A percentile compares a stretch with the other conserved stretches of the same genome.
Conservation (phyloP, 2,797 vertebrate genomes). For the Typhlichthys eigenmanni region DNA sequence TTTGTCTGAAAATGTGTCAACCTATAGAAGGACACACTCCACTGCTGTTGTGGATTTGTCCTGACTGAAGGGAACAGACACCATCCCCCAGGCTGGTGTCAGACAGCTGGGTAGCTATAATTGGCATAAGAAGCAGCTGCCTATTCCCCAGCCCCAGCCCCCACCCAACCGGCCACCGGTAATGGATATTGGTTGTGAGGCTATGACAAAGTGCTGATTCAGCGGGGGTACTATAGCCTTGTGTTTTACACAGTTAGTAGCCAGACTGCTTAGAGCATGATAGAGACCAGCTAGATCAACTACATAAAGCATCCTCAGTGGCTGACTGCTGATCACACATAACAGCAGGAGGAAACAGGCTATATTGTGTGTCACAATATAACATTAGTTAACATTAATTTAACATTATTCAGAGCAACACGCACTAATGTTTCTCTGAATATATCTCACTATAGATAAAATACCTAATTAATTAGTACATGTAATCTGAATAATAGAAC, state of each 20-base stretch:
- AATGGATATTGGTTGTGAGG: slow-evolving; percentile 63
- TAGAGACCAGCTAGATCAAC: too few species aligned
- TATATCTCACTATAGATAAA: not conserved
- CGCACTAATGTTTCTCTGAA: too few species aligned
- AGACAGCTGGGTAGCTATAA: slow-evolving; percentile 38
- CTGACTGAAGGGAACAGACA: not conserved
- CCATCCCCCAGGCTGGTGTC: slow-evolving; percentile 18
- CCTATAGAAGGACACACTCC: slow-evolving; percentile 1
- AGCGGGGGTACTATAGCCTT: slow-evolving; percentile 37
- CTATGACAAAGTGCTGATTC: slow-evolving; percentile 44
- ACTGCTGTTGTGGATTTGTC: not conserved
- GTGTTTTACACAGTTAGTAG: slow-evolving; percentile 9
- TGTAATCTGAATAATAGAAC: too few species aligned
- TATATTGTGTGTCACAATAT: too few species aligned
- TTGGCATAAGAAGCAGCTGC: slow-evolving; percentile 45
- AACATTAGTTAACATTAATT: too few species aligned
- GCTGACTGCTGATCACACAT: too few species aligned
- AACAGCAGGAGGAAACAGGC: too few species aligned
- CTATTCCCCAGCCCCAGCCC: slow-evolving; percentile 10
- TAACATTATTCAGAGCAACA: too few species aligned
- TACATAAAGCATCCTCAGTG: too few species aligned
- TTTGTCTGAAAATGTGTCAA: too few species aligned
- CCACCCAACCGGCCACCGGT: slow-evolving; percentile 24
- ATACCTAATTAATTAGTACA: not conserved
- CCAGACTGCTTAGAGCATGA: too few species aligned